phyloP scores from a whole-genome alignment of 2,113 vertebrate species.

The Nesogale talazaci region DNA sequence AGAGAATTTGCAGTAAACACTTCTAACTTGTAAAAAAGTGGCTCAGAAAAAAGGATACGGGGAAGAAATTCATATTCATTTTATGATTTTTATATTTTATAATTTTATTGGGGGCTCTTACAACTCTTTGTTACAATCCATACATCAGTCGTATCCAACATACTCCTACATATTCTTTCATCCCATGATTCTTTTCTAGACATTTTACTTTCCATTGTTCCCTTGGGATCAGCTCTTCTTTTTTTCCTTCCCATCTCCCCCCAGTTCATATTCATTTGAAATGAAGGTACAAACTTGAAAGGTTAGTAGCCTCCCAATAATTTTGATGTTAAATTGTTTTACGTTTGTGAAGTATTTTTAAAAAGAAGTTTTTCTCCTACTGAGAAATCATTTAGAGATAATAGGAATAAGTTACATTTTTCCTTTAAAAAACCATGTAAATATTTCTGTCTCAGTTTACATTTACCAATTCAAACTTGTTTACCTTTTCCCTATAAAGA shows the following conservation, averaged over 20 bases:
- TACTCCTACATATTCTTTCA: too few relatives aligned
- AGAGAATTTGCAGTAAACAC: not conserved
- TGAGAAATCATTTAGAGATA: not conserved
- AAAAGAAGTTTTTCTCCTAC: not conserved
- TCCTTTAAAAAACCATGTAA: not conserved
- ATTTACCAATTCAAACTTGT: too few relatives aligned
- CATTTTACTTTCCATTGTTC: too few relatives aligned
- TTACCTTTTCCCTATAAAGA: constrained; percentile 19
- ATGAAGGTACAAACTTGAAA: constrained; percentile 26
- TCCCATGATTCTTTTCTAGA: too few relatives aligned
- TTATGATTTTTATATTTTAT: too few relatives aligned
- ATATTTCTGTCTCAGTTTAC: not conserved
- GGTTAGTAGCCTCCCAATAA: not conserved
- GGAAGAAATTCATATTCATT: too few relatives aligned
- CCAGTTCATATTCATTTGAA: not conserved
- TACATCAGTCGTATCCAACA: too few relatives aligned
- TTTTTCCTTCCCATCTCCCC: too few relatives aligned
- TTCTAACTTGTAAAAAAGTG: not conserved
- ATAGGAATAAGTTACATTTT: not conserved
- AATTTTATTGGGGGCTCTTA: too few relatives aligned
- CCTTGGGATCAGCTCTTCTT: too few relatives aligned
- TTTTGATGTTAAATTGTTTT: not conserved
- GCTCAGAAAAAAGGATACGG: not conserved
- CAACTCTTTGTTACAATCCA: too few relatives aligned
- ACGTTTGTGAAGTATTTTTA: not conserved